These are phyloP conservation scores for Cephus sareptanus DNA, from an alignment of 2,888 invertebrate species.

Conservation along the genomic window DNA sequence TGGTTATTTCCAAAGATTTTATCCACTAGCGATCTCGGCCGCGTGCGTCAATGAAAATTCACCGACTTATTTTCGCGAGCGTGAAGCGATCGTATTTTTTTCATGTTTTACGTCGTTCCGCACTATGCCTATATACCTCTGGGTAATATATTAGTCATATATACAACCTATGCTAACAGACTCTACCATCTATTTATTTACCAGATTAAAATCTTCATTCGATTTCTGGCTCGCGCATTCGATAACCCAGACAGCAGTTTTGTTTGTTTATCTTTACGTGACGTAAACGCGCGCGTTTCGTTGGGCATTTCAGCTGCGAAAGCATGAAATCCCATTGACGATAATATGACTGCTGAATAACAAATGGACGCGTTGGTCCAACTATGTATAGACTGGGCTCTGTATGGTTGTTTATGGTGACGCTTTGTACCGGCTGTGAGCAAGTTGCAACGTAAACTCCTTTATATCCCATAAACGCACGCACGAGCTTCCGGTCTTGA, in stretches of 20 bases:
- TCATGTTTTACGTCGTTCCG: no score
- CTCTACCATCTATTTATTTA: background rate
- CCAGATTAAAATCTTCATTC: background rate
- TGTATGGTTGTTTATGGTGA: background rate
- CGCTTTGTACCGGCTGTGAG: background rate
- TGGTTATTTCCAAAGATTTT: conserved; percentile 3
- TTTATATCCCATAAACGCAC: background rate
- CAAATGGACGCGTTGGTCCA: background rate
- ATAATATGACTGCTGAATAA: background rate
- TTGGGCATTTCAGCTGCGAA: background rate
- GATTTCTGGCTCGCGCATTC: background rate
- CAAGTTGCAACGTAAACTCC: background rate
- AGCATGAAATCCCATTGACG: background rate
- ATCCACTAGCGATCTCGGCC: background rate
- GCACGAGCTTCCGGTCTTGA: background rate
- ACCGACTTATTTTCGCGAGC: background rate
- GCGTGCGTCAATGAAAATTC: background rate
- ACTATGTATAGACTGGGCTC: background rate
- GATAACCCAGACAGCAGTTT: background rate
- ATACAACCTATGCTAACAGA: no score
- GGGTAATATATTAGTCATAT: no score
- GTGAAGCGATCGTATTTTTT: background rate
- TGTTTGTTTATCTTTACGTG: background rate
- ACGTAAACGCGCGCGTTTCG: background rate
- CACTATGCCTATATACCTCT: background rate